phyloP scores from a whole-genome alignment of 2,888 invertebrate species.

The Flexamia atlantica region DNA sequence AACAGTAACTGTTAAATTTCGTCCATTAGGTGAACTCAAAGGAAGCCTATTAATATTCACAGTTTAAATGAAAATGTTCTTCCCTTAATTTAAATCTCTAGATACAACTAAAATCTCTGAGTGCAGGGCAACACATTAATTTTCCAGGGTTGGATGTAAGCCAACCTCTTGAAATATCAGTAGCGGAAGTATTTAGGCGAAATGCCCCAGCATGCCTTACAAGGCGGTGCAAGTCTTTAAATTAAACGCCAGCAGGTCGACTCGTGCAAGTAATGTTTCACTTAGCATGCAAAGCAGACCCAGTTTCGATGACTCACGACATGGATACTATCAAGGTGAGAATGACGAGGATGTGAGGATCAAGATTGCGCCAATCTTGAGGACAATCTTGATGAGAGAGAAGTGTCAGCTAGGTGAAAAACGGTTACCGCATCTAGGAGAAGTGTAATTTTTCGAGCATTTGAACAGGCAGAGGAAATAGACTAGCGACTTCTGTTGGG shows the following conservation, averaged over 20 bases:
- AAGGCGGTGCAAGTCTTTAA: conserved; percentile 4
- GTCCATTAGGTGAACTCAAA: too few relatives aligned
- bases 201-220: not conserved
- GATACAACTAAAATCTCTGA: not conserved
- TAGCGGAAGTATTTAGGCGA: not conserved
- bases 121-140: too few relatives aligned
- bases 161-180: not conserved
- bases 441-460: too few relatives aligned
- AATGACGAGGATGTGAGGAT: not conserved
- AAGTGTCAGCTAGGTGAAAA: too few relatives aligned
- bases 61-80: too few relatives aligned
- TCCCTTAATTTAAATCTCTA: too few relatives aligned
- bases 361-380: not conserved
- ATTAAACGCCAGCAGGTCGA: not conserved
- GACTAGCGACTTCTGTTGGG: too few relatives aligned
- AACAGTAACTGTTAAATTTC: too few relatives aligned
- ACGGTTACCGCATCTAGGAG: too few relatives aligned
- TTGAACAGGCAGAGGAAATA: too few relatives aligned
- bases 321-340: not conserved
- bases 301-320: not conserved
- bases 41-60: too few relatives aligned
- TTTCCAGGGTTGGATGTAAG: too few relatives aligned
- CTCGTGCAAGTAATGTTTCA: not conserved
- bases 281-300: not conserved
- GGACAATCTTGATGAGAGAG: not conserved